A percentile compares a stretch with the other conserved stretches of the same genome.
Conservation (phyloP, 2,888 invertebrate genomes). For the Agelastica alni region DNA sequence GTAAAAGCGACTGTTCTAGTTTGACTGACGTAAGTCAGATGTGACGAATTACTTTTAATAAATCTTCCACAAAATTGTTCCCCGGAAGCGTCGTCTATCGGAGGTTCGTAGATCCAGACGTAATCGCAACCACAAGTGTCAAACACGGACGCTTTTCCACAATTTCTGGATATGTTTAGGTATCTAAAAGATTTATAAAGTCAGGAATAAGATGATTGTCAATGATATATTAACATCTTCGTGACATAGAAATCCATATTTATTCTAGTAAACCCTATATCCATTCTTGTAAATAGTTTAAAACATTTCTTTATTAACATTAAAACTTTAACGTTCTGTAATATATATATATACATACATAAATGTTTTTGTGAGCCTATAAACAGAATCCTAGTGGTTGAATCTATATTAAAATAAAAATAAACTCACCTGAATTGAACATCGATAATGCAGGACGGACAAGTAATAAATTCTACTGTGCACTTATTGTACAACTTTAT, state of each 20-base stretch:
- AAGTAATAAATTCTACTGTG: slow-evolving; percentile 69
- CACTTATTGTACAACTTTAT: slow-evolving; percentile 58
- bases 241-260: too few species aligned
- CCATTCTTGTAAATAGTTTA: too few species aligned
- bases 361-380: too few species aligned
- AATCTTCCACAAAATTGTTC: slow-evolving; percentile 64
- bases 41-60: slow-evolving; percentile 44
- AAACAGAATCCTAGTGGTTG: too few species aligned
- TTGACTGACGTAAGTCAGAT: slow-evolving; percentile 61
- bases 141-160: slow-evolving; percentile 43
- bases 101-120: slow-evolving; percentile 68
- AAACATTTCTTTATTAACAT: too few species aligned
- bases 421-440: slow-evolving; percentile 57
- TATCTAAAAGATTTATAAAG: slow-evolving; percentile 45
- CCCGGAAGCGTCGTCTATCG: slow-evolving; percentile 65
- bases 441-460: slow-evolving; percentile 69
- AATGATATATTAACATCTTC: too few species aligned
- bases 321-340: too few species aligned
- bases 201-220: too few species aligned
- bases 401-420: neutral
- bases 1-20: slow-evolving; percentile 65
- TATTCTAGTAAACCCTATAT: too few species aligned
- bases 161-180: slow-evolving; percentile 50
- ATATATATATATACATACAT: too few species aligned
- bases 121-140: slow-evolving; percentile 62